Evolutionary conservation across 1,140 invertebrate species (phyloP), one percentile per base, ranked within the genome.

Genomic region (Pseudachorutes palmiensis): DNA sequence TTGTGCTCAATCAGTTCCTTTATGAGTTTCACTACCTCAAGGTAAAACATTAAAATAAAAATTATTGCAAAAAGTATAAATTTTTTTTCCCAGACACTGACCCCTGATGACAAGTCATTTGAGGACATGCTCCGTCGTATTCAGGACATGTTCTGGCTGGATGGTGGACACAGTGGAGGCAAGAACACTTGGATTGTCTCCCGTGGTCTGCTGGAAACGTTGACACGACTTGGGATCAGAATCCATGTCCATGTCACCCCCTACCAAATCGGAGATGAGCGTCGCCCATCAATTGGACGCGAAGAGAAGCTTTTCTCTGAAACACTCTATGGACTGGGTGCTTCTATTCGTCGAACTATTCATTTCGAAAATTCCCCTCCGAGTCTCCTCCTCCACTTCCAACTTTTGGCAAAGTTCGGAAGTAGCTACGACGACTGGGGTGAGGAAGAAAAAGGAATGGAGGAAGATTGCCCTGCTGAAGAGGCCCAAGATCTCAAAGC

Each of bases 1-100:
- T 92, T 51, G 91, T 94, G 63, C 82, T 94, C 64, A 94, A 94
- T 82, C 91, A 94, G 80, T 81, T 94, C 70, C 81, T 94, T 33
- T 87, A 91, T 76, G 91, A 94, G 77, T 87, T 92, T 77, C 84
- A 88, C 75, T 85, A 87, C 77, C 78, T 85, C 26, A 84, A 86
- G 62, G 64, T 72, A 55, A 36, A 51, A 26, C 49, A 19, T 49
- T 32, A 33, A 31, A 62, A 36, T 45, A 31, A 14, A 1, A 9
- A 45, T 30, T 61, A 31, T 2, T 1, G 57, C 5, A 55, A 58
- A 62, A 45, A 33, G 48, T 16, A 55, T 29, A 36, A 29, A 16
- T 67, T 68, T 41, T 63, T 33, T 67, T 60, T 62, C 59, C 24
- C 31, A 73, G 77, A 85, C 83, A 0, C 76, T 84, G 5, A 86